Evolutionary conservation across 2,888 invertebrate genomes (phyloP).

Genomic region (Altica lythri): DNA sequence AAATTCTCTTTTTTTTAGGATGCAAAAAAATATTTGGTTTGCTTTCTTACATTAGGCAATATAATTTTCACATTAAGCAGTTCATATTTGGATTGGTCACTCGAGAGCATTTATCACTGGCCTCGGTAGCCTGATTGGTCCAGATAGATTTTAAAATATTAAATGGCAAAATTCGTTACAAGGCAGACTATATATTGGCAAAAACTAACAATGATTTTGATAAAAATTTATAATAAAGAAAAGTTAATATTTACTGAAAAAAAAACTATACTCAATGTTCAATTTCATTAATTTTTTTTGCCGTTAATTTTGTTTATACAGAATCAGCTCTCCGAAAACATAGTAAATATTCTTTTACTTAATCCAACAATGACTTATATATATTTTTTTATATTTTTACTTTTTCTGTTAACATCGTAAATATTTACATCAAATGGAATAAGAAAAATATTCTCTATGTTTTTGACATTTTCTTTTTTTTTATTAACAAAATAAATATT

Average conservation of each 20-base stretch:
- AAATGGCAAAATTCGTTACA: slow-evolving; percentile 29
- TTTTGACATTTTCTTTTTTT: slow-evolving; percentile 20
- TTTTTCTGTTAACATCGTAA: slow-evolving; percentile 7
- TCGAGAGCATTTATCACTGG: slow-evolving; percentile 55
- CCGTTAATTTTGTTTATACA: slow-evolving; percentile 12
- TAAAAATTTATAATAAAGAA: background rate
- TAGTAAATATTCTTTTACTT: slow-evolving; percentile 23
- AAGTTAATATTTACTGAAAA: background rate
- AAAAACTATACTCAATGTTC: background rate
- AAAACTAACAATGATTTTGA: slow-evolving; percentile 2
- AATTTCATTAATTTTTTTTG: slow-evolving; percentile 1
- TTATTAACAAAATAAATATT: slow-evolving; percentile 22
- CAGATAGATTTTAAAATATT: slow-evolving; percentile 42
- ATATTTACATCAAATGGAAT: slow-evolving; percentile 20
- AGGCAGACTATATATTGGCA: slow-evolving; percentile 26
- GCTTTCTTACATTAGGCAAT: slow-evolving; percentile 26
- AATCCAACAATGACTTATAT: slow-evolving; percentile 28
- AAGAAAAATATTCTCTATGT: slow-evolving; percentile 10
- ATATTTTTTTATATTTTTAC: slow-evolving; percentile 1
- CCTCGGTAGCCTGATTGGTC: slow-evolving; percentile 54
- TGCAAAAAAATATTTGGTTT: slow-evolving; percentile 27
- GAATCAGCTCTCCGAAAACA: slow-evolving; percentile 16
- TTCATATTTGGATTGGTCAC: slow-evolving; percentile 53
- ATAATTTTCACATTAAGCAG: slow-evolving; percentile 52
- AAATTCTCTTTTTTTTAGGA: slow-evolving; percentile 23